Conservation (phyloP, 2,888 invertebrate genomes). For the Biston stratarius region DNA sequence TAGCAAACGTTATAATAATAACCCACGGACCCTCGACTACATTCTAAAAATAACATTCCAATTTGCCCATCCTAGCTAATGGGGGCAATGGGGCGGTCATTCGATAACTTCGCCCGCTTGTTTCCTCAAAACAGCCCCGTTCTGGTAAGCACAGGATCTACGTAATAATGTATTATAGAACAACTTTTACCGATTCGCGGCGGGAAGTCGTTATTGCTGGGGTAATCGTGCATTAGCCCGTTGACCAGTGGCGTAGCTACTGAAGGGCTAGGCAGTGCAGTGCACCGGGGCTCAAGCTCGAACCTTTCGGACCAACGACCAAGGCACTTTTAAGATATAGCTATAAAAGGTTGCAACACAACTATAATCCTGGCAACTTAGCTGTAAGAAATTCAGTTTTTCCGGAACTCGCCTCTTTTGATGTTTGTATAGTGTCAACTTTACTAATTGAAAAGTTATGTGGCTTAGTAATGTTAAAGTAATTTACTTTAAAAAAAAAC, state of each 20-base stretch:
- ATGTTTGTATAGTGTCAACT: too few relatives aligned
- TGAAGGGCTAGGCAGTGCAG: too few relatives aligned
- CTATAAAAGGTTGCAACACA: too few relatives aligned
- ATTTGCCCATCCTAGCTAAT: slow-evolving; percentile 2
- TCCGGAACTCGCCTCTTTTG: too few relatives aligned
- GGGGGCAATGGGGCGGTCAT: slow-evolving; percentile 17
- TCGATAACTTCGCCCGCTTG: slow-evolving; percentile 21
- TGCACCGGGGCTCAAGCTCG: too few relatives aligned
- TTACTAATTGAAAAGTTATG: too few relatives aligned
- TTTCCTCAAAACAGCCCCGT: slow-evolving; percentile 16
- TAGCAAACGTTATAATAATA: not conserved
- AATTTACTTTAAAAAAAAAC: not conserved
- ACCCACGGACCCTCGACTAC: not conserved
- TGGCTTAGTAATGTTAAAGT: not conserved
- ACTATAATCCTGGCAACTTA: too few relatives aligned
- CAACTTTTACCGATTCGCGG: slow-evolving; percentile 13
- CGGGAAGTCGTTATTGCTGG: slow-evolving; percentile 8
- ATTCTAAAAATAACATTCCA: slow-evolving; percentile 13
- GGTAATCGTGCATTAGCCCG: not conserved
- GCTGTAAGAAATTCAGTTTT: too few relatives aligned
- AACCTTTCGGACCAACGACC: too few relatives aligned
- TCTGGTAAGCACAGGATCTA: slow-evolving; percentile 2
- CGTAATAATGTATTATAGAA: slow-evolving; percentile 12
- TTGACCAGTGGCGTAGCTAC: not conserved
- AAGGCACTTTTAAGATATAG: too few relatives aligned